Evolutionary conservation across 2,797 vertebrate genomes (phyloP).

Genomic region (Ispidina lecontei): DNA sequence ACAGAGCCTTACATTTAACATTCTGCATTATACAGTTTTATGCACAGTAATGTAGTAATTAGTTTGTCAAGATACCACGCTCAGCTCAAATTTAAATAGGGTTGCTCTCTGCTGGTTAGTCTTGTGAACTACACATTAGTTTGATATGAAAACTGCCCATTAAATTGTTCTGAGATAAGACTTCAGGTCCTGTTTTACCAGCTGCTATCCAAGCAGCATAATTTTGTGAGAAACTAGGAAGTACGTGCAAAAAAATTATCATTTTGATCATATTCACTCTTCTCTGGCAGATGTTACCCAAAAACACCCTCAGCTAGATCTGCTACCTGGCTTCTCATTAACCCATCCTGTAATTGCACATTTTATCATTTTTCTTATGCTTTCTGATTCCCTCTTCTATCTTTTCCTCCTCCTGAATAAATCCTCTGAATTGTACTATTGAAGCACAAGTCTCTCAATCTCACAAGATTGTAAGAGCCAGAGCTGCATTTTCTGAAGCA

Average conservation of each 20-base stretch:
- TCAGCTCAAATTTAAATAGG: slow-evolving; percentile 57
- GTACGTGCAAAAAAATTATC: neutral
- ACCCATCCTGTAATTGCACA: neutral
- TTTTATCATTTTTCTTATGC: neutral
- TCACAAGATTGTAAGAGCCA: neutral
- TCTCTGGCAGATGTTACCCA: neutral
- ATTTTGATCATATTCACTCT: neutral
- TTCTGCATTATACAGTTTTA: slow-evolving; percentile 56
- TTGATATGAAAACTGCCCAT: neutral
- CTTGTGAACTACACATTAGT: slow-evolving; percentile 15
- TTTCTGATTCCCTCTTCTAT: neutral
- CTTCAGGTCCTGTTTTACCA: neutral
- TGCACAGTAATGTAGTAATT: slow-evolving; percentile 65
- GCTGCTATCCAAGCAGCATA: neutral
- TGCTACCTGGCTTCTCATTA: neutral
- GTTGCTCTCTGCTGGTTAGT: slow-evolving; percentile 70
- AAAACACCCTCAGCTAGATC: neutral
- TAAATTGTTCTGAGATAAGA: neutral
- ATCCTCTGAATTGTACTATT: neutral
- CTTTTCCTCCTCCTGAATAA: neutral
- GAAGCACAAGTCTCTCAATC: neutral
- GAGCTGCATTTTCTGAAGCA: neutral
- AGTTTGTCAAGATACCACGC: slow-evolving; percentile 20
- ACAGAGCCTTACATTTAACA: slow-evolving; percentile 42
- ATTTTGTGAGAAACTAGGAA: neutral